phyloP scores from a whole-genome alignment of 1,140 invertebrate genomes.

The Armadillidium nasatum region DNA sequence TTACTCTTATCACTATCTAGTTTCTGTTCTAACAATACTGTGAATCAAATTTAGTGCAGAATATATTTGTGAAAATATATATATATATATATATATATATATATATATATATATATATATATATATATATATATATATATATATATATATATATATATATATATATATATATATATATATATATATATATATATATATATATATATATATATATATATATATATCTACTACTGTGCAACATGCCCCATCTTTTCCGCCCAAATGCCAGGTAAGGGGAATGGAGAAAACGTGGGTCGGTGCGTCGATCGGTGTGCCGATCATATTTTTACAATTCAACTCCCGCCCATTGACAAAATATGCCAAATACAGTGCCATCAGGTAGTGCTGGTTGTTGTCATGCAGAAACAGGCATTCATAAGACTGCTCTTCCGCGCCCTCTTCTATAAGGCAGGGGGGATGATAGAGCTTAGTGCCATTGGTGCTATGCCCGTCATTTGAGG shows the following conservation, averaged over 20 bases:
- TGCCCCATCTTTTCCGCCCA: too few relatives aligned
- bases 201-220: too few relatives aligned
- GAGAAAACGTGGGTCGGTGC: not conserved
- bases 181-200: not conserved
- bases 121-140: conserved; percentile 10
- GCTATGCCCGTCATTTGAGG: not conserved
- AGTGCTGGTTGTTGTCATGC: not conserved
- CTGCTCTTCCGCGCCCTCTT: not conserved
- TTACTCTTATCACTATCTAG: too few relatives aligned
- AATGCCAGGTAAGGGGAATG: too few relatives aligned
- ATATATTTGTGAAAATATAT: too few relatives aligned
- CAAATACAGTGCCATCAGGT: not conserved
- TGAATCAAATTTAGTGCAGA: too few relatives aligned
- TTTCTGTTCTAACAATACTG: too few relatives aligned
- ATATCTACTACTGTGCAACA: too few relatives aligned
- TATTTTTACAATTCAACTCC: too few relatives aligned
- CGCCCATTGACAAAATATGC: not conserved
- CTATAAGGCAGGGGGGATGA: not conserved
- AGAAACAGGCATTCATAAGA: conserved; percentile 1
- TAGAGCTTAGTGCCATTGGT: not conserved
- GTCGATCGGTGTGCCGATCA: not conserved
- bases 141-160: conserved; percentile 21
- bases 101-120: too few relatives aligned
- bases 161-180: conserved; percentile 2
- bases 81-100: too few relatives aligned